Conservation (phyloP, 2,888 invertebrate genomes). For the Sepiola atlantica region DNA sequence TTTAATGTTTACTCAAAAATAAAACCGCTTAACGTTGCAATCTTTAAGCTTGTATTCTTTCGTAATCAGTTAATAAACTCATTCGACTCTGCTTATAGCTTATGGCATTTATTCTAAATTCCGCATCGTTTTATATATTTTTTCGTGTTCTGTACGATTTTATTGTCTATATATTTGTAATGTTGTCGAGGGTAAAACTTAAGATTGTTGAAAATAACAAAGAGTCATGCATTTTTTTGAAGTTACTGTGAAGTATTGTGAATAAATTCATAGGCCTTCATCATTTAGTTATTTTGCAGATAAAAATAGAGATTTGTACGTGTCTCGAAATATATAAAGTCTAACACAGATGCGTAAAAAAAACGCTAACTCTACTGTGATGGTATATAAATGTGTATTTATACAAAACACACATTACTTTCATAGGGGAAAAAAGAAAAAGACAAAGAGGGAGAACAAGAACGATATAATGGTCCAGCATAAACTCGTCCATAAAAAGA, state of each 20-base stretch:
- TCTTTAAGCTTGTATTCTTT: not conserved
- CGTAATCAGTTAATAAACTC: constrained; percentile 12
- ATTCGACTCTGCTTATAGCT: not conserved
- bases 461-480: not conserved
- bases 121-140: not conserved
- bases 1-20: not conserved
- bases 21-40: not conserved
- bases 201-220: not conserved
- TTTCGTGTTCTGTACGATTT: not conserved
- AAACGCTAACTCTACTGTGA: not conserved
- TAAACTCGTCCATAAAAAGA: not conserved
- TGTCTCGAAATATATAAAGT: not conserved
- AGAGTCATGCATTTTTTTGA: not conserved
- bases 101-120: not conserved
- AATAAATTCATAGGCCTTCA: constrained; percentile 5
- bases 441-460: too few species aligned
- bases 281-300: not conserved
- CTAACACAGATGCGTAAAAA: not conserved
- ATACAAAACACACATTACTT: not conserved
- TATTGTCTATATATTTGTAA: not conserved
- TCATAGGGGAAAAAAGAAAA: not conserved
- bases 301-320: not conserved
- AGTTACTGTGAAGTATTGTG: not conserved
- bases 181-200: not conserved
- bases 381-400: not conserved